Base-by-base conservation (phyloP, 1,140 invertebrate genomes). In the Acromyrmex charruanus region DNA sequence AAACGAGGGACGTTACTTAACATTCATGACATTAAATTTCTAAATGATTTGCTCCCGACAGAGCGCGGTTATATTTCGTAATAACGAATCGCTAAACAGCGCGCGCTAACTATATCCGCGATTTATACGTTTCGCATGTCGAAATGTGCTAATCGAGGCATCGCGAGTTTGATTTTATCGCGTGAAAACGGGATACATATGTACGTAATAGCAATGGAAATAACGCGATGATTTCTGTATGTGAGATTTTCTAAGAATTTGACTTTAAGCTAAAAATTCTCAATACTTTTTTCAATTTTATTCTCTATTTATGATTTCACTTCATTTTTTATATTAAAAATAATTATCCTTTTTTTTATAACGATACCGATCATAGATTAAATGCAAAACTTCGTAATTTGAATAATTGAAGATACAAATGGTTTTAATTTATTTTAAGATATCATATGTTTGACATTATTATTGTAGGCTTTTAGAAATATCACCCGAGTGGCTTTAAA, bases 1-100 rank as follows among this genome's bases (percentile, higher is more conserved):
- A 81, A 86, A 86, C 84, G 84, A 86, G 84, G 53, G 77, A 63
- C 80, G 86, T 87, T 87, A 74, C 86, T 87, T 87, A 87, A 87
- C 86, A 87, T 87, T 87, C 86, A 87, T 84, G 80, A 58, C 80
- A 66, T 84, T 87, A 87, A 87, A 87, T 85, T 84, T 87, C 86
- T 87, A 87, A 87, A 87, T 79, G 86, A 87, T 87, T 87, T 39
- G 80, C 86, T 87, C 80, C 53, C 71, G 49, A 79, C 86, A 51
- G 55, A 74, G 39, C 58, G 80, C 80, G 55, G 44, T 75, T 85
- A 66, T 66, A 63, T 51, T 65, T 86, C 55, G 53, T 39, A 84
- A 74, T 87, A 85, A 87, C 81, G 68, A 87, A 74, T 74, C 79
- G 80, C 80, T 82, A 82, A 84, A 72, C 80, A 75, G 39, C 28